Evolutionary conservation across 2,797 vertebrate genomes (phyloP).

Genomic region (Hylomyscus alleni): DNA sequence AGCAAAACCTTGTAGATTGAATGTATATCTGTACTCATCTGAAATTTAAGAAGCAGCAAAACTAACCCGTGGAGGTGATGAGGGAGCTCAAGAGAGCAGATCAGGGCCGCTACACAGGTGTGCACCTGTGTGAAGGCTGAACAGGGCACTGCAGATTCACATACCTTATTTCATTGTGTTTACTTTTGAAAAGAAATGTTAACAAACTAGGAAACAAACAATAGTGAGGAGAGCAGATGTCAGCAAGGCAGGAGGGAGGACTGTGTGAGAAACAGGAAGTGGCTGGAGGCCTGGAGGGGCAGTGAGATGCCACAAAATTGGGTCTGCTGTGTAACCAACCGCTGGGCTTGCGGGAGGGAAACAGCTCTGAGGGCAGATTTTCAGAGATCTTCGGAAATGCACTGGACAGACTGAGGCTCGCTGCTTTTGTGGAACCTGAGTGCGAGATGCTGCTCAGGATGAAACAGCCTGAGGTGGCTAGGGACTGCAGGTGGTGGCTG

Average conservation of each 20-base stretch:
- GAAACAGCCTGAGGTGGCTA: background rate
- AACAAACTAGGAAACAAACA: slow-evolving; percentile 5
- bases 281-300: background rate
- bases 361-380: background rate
- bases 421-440: background rate
- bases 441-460: background rate
- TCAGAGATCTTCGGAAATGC: background rate
- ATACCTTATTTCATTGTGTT: background rate
- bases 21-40: background rate
- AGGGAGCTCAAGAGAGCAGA: background rate
- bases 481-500: background rate
- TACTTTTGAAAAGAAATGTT: background rate
- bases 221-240: background rate
- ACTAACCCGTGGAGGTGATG: background rate
- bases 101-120: background rate
- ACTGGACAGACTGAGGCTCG: background rate
- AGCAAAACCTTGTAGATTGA: background rate
- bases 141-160: background rate
- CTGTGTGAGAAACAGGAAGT: background rate
- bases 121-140: background rate
- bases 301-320: background rate
- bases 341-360: background rate
- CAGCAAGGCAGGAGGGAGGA: background rate
- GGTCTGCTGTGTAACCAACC: background rate
- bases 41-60: slow-evolving; percentile 18